Base-by-base conservation (phyloP, 2,888 invertebrate species). In the Ethmia dodecea region DNA sequence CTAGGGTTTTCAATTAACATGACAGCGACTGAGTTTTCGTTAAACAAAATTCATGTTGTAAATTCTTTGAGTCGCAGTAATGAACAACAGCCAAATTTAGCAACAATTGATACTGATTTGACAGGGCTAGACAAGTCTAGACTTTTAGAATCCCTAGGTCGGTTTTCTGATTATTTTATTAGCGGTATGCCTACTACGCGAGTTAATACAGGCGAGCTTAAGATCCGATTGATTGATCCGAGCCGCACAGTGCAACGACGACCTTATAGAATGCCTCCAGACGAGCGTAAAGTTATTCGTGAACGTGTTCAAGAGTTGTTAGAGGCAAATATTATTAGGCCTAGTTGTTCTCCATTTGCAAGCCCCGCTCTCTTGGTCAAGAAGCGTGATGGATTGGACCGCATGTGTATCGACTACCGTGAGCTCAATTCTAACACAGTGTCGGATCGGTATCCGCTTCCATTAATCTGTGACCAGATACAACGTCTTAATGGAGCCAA, bases 321-420 rank as follows among this genome's bases (percentile, higher is more conserved):
- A 3, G 25, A 25, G 5, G 25, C 25, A 25, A n/a, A n/a, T 8
- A n/a, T 25, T n/a, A 25, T 25, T n/a, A 5, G 25, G 6, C 9
- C 6, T 31, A 38, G 38, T 12, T n/a, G 24, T 24, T 40, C 43
- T 11, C 34, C 37, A 0, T 47, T 36, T 25, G 34, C 42, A 3
- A 47, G 48, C 25, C 42, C 43, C 0, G 34, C 47, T 11, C 15
- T 49, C 1, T 26, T 46, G 15, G 42, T 38, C 0, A 33, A 40
- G 13, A 45, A 48, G 13, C n/a, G 33, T 3, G 43, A 47, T 29
- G 40, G 43, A 6, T 38, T 33, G 4, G 40, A 46, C 28, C 33
- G 43, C 11, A 40, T 50, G 18, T 43, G 38, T 11, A 38, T 42
- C 0, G 52, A 49, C 13, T 45, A 45, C 20, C 14, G 47, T 1